Base-by-base conservation (phyloP, 92 coral and sea anemone species). In the Bergia puertoricense region DNA sequence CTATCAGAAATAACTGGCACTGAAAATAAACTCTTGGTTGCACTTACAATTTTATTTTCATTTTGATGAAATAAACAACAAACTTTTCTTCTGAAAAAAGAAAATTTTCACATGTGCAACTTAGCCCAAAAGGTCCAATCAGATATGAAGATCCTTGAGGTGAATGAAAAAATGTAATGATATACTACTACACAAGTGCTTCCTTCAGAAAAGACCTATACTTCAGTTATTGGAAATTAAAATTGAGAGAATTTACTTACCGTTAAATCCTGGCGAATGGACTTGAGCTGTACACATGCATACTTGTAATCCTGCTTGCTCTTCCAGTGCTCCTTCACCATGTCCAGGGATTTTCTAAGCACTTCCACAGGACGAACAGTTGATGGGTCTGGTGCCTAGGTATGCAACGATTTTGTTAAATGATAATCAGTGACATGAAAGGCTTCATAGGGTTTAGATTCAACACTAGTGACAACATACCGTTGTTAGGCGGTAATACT, bases 221-320 rank as follows among this genome's bases (percentile, higher is more conserved):
- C 3, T 76, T 14, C 0, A 76, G 36, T 76, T 76, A 14, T 74
- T 74, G 2, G 1, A 15, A 14, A 2, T 37, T 8, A 74, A 37
- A 40, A 13, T 76, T 11, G 6, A 39, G 36, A 13, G 15, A n/a
- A 18, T 1, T 4, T 10, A 48, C 91, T 91, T 90, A 95, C 99
- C 80, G 99, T 97, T 65, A 97, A 88, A 89, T 97, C 99, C 88
- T 97, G 99, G 36, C 99, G 90, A 59, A 97, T 96, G 71, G 99
- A 94, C 89, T 97, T 97, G 15, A 97, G 92, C 89, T 97, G 99
- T 85, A 90, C 98, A 87, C 99, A 97, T 18, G 91, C 94, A 80
- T 94, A 97, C 82, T 90, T 88, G 86, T 97, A 97, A 86, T 95
- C 96, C 76, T 92, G 94, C 39, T 86, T 97, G 48, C 93, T 90